phyloP scores from a whole-genome alignment of 2,888 invertebrate genomes.

The Brassicogethes aeneus region DNA sequence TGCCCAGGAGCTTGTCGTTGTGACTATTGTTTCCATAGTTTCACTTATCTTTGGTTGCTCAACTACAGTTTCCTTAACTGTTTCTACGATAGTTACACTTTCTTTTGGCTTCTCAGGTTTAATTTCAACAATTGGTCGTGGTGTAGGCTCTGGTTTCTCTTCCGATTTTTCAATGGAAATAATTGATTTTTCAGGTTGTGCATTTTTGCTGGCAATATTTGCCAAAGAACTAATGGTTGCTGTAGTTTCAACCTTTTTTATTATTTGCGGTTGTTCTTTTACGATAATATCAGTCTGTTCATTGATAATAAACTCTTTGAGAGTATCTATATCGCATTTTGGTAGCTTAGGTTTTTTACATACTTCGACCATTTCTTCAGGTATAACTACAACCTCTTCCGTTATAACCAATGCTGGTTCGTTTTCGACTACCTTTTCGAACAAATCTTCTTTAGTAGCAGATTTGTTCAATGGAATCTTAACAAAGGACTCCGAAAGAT shows the following conservation, averaged over 20 bases:
- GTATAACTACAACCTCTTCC: conserved; percentile 3
- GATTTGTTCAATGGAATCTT: not conserved
- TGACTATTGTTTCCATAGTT: not conserved
- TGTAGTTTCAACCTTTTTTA: not conserved
- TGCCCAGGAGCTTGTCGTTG: not conserved
- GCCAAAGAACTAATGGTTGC: not conserved
- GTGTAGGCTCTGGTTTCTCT: not conserved
- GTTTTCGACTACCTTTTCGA: not conserved
- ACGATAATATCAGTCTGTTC: not conserved
- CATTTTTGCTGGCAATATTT: not conserved
- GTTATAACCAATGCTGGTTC: conserved; percentile 5
- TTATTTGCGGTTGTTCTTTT: not conserved
- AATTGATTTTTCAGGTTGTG: not conserved
- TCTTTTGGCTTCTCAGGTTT: conserved; percentile 9
- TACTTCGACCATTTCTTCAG: conserved; percentile 3
- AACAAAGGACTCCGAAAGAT: not conserved
- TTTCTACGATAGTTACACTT: not conserved
- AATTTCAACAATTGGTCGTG: conserved; percentile 8
- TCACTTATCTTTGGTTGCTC: not conserved
- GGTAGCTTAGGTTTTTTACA: too few relatives aligned
- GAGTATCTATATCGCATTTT: too few relatives aligned
- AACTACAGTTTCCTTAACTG: not conserved
- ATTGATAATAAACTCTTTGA: not conserved
- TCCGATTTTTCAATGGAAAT: not conserved
- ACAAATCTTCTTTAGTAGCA: not conserved